Evolutionary conservation across 1,140 invertebrate genomes (phyloP), one percentile per base, ranked within the genome.

Genomic region (Acromyrmex heyeri): DNA sequence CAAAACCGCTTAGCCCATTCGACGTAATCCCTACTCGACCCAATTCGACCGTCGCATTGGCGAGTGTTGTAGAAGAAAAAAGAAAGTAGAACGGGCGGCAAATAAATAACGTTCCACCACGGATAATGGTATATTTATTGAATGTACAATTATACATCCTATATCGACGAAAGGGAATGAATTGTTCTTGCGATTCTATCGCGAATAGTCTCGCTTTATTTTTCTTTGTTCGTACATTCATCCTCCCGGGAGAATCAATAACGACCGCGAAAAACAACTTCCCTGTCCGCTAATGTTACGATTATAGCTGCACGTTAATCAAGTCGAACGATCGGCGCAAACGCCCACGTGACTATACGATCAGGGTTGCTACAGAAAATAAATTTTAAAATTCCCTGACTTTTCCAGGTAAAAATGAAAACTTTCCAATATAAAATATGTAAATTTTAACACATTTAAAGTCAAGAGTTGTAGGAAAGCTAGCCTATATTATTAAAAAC

Each of bases 221-320:
- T 87, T 67, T 67, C 50, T 21, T 30, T 34, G 57, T 24, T 38
- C 79, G 44, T 16, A 24, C 69, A 75, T 87, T 82, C 27, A 59
- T 87, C 61, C 67, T 75, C 34, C 12, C 24, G 16, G 6, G 53
- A 57, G 48, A 34, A 38, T 53, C 78, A 83, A 83, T 83, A 87
- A 87, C 69, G 86, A 34, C 44, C 78, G 48, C 69, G 79, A 87
- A 83, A 75, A 87, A 83, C 78, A 87, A 78, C 53, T 82, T 64
- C 50, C n/a, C 21, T 18, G 30, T 18, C 27, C 73, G 34, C 62
- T 86, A 79, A 81, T 62, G 59, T 87, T 83, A 87, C 78, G 59
- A 73, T 87, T 73, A 87, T 75, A 34, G 78, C 55, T n/a, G 34
- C 24, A 8, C 67, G 59, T 83, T 75, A 67, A 70, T 87, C 78